Conservation (phyloP, 2,888 invertebrate species). For the Lottia scabra region DNA sequence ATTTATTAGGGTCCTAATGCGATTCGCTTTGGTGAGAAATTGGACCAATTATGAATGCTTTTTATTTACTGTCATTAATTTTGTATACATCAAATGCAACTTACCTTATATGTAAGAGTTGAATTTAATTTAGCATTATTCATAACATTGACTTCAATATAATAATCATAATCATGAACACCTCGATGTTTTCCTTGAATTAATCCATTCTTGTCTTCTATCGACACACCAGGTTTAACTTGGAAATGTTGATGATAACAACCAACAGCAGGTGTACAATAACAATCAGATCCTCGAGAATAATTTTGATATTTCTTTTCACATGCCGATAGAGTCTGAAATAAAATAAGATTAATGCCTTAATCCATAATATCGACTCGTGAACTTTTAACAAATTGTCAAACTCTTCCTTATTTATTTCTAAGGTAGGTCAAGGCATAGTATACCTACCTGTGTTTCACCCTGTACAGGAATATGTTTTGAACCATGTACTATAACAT, state of each 20-base stretch:
- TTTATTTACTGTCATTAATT: too few species aligned
- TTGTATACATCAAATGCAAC: background rate
- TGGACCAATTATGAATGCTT: too few species aligned
- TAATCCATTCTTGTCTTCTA: slow-evolving; percentile 27
- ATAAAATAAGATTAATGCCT: slow-evolving; percentile 5
- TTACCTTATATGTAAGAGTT: slow-evolving; percentile 33
- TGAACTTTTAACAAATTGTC: too few species aligned
- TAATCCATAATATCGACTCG: too few species aligned
- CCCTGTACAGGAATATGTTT: slow-evolving; percentile 26
- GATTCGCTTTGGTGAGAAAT: too few species aligned
- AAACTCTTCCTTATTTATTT: too few species aligned
- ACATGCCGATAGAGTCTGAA: slow-evolving; percentile 31
- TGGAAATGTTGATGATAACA: slow-evolving; percentile 44
- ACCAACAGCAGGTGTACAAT: slow-evolving; percentile 42
- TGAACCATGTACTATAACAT: slow-evolving; percentile 34
- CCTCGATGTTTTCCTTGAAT: slow-evolving; percentile 28
- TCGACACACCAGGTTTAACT: slow-evolving; percentile 29
- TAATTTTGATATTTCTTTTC: slow-evolving; percentile 25
- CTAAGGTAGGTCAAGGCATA: too few species aligned
- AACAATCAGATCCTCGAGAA: slow-evolving; percentile 40
- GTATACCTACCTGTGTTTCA: slow-evolving; percentile 13
- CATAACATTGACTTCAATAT: slow-evolving; percentile 39
- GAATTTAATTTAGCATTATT: slow-evolving; percentile 43
- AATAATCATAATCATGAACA: slow-evolving; percentile 47
- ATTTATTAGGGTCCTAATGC: too few species aligned